Evolutionary conservation across 2,888 invertebrate genomes (phyloP), one percentile per base, ranked within the genome.

Genomic region (Vesta saturnalis): DNA sequence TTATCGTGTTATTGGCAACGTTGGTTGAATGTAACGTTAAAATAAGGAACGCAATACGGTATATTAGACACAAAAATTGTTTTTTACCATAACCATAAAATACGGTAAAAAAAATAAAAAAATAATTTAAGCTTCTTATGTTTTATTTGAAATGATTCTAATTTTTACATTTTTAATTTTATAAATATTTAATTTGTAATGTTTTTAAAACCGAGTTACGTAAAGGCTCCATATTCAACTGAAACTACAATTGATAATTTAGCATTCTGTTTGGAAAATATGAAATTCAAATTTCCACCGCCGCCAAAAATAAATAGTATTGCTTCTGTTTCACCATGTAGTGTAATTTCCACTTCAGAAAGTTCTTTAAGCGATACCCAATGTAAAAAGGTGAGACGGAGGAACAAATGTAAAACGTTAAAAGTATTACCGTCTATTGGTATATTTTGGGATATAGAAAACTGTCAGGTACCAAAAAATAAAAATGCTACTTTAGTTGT

Each of bases 361-460:
- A 80, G 79, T 69, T 81, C 81, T 0, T 52, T 70, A 15, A 74
- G 74, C 58, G 74, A 76, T 61, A 67, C 72, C 1, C 64, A 70
- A 52, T 64, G 73, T 10, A 55, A 69, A 10, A 71, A 69, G 56
- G 61, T 64, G 15, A 74, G 67, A 64, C 64, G 65, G 49, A 64
- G 71, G n/a, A 71, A 65, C 56, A 62, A 68, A 73, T 57, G 57
- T 71, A 74, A 72, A 67, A 46, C 21, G 57, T 15, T 47, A 18
- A 69, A 68, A 60, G 47, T 78, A 79, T 77, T 89, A 65, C 89
- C 89, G 23, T 93, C 94, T 1, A 90, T 95, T 78, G 95, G 94
- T 57, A 93, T 95, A 73, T 95, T 95, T 84, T 96, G 96, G 96
- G 96, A 96, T 82, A 95, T 96, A 79, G 95, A 96, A 85, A 96